A percentile compares a stretch with the other conserved stretches of the same genome.
Evolutionary conservation across 1,140 invertebrate genomes (phyloP).

Genomic region (Lepidurus packardi): DNA sequence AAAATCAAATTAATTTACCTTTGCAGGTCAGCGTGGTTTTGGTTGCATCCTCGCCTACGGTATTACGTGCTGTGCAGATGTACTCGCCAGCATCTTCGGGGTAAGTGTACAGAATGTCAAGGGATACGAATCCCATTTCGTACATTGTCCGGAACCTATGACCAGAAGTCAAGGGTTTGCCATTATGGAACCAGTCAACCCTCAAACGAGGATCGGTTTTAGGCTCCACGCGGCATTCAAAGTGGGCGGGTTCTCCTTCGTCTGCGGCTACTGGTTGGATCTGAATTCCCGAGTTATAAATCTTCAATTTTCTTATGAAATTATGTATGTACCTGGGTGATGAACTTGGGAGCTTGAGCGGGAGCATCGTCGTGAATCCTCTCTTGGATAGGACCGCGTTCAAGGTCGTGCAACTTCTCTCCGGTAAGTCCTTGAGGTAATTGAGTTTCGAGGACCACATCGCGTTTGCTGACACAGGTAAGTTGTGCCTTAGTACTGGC

Average conservation of each 20-base stretch:
- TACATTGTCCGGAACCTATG: constrained; percentile 86
- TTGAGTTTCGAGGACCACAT: constrained; percentile 85
- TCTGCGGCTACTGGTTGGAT: constrained; percentile 71
- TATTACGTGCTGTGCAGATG: constrained; percentile 76
- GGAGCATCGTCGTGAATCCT: constrained; percentile 60
- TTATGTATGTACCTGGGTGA: constrained; percentile 55
- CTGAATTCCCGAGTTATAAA: constrained; percentile 41
- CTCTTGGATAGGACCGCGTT: constrained; percentile 69
- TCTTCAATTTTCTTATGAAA: background rate
- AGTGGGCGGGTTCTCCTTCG: constrained; percentile 85
- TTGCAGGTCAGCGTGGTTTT: constrained; percentile 78
- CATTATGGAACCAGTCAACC: constrained; percentile 90
- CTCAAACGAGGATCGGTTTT: constrained; percentile 86
- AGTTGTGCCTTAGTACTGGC: constrained; percentile 76
- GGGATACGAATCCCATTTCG: constrained; percentile 89
- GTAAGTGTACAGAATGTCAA: constrained; percentile 90
- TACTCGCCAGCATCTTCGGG: constrained; percentile 92
- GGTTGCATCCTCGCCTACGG: constrained; percentile 80
- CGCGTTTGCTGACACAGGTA: constrained; percentile 57
- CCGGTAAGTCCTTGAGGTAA: constrained; percentile 85
- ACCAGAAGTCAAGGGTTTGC: constrained; percentile 75
- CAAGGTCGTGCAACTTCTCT: constrained; percentile 86
- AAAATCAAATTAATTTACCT: constrained; percentile 50
- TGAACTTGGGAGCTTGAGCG: constrained; percentile 70
- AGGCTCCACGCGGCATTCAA: constrained; percentile 91